phyloP scores from a whole-genome alignment of 1,140 invertebrate genomes.

The Vanessa atalanta region DNA sequence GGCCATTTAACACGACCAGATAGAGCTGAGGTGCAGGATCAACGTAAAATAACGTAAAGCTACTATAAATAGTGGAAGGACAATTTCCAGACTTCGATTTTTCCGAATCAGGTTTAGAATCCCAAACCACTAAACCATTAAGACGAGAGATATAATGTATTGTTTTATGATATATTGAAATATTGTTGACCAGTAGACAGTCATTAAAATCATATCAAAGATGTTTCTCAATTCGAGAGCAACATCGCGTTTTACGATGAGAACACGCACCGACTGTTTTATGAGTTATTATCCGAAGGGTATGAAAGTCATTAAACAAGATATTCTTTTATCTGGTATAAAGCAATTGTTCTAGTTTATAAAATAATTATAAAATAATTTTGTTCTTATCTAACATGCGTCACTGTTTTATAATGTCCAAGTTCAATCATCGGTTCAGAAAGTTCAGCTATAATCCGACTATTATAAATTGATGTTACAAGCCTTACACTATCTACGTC shows the following conservation, averaged over 20 bases:
- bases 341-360: constrained; percentile 1
- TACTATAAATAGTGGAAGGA: too few relatives aligned
- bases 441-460: too few relatives aligned
- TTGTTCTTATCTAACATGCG: not conserved
- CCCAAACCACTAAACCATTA: too few relatives aligned
- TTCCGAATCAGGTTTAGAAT: too few relatives aligned
- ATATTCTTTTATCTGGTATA: not conserved
- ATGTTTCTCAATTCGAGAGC: not conserved
- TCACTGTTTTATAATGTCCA: not conserved
- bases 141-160: not conserved
- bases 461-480: too few relatives aligned
- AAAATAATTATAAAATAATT: not conserved
- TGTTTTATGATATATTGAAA: not conserved
- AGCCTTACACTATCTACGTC: too few relatives aligned
- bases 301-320: not conserved
- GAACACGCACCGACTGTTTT: constrained; percentile 16
- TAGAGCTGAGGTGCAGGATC: too few relatives aligned
- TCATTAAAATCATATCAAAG: constrained; percentile 6
- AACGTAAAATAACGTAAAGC: too few relatives aligned
- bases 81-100: too few relatives aligned
- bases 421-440: not conserved
- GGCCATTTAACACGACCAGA: too few relatives aligned
- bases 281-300: constrained; percentile 1
- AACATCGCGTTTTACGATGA: constrained; percentile 12
- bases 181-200: constrained; percentile 1